Evolutionary conservation across 2,113 vertebrate genomes (phyloP), one percentile per base, ranked within the genome.

Genomic region (Anseranas semipalmata): DNA sequence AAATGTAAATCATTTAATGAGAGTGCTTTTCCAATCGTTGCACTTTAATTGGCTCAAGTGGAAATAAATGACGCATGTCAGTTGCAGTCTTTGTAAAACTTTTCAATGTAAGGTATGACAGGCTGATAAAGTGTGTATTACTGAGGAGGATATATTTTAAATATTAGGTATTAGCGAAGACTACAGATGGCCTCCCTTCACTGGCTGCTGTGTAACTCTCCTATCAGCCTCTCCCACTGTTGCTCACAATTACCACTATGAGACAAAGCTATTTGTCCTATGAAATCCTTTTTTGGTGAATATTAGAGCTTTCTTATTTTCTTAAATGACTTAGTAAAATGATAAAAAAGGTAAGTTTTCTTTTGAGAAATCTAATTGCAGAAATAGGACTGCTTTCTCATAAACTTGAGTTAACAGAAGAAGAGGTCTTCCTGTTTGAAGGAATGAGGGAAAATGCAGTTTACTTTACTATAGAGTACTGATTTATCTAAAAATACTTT

Each of bases 201-300:
- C 32, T 60, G 91, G 86, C 97, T 97, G 68, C 96, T 78, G 33
- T 55, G 93, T 84, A 79, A 87, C 89, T 90, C 82, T 82, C 65
- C 89, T 52, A 56, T 75, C 82, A 95, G 96, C 62, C 95, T 98
- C 97, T 78, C 91, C 89, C 70, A 73, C 48, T 97, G 91, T 96
- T 95, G 93, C 90, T 97, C 93, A 96, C 68, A 74, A 65, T 96
- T 96, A 87, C 85, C 65, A 85, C 90, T 92, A 96, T 85, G 93
- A 98, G 97, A 85, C 92, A 95, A 97, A 97, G 95, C 96, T 94
- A 85, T 96, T 98, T 97, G 96, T 97, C 86, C 81, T 89, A 70
- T 94, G 80, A 97, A 95, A 52, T 92, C 89, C 62, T 81, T 87
- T 50, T 50, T 77, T 86, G 70, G 75, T 92, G 71, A 97, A 96